Conservation (phyloP, 2,888 invertebrate species). For the Drosophila ustulata region DNA sequence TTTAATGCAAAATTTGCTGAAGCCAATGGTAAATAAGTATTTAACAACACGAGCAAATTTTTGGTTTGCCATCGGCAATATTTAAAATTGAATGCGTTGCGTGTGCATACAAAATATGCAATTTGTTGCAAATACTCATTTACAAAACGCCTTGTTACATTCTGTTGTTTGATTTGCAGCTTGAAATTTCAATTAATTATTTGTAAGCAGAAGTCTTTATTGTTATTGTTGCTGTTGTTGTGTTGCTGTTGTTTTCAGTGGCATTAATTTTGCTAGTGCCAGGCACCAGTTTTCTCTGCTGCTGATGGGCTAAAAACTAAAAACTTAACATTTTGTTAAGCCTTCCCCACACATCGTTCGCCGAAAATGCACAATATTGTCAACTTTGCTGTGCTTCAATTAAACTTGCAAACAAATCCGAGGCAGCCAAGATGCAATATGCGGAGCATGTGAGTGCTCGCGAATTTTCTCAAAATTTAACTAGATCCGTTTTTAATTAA, state of each 20-base stretch:
- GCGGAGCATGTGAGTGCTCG: constrained; percentile 32
- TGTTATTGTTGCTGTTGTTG: not conserved
- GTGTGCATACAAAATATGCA: constrained; percentile 17
- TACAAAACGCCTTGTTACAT: constrained; percentile 31
- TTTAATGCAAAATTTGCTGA: constrained; percentile 45
- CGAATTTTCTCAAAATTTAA: constrained; percentile 48
- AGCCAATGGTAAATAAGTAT: constrained; percentile 38
- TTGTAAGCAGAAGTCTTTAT: constrained; percentile 17
- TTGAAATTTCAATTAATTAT: constrained; percentile 51
- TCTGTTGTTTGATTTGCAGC: constrained; percentile 20
- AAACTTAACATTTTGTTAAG: constrained; percentile 29
- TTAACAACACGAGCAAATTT: not conserved
- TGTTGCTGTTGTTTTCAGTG: constrained; percentile 7
- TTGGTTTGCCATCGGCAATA: constrained; percentile 8
- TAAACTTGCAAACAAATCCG: constrained; percentile 68
- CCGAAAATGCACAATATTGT: constrained; percentile 56
- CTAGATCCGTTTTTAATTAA: constrained; percentile 77
- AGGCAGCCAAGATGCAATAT: constrained; percentile 37
- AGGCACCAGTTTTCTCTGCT: constrained; percentile 13
- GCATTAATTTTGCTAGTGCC: constrained; percentile 34
- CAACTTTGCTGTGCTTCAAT: constrained; percentile 69
- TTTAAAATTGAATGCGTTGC: constrained; percentile 22
- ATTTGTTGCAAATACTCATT: constrained; percentile 17
- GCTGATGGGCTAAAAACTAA: constrained; percentile 13
- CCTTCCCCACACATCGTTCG: not conserved